Percentiles rank a stretch among this genome's conserved stretches.
These are phyloP conservation scores for Porites australiensis DNA, from an alignment of 64 coral and sea anemone genomes.

Conservation along the genomic window DNA sequence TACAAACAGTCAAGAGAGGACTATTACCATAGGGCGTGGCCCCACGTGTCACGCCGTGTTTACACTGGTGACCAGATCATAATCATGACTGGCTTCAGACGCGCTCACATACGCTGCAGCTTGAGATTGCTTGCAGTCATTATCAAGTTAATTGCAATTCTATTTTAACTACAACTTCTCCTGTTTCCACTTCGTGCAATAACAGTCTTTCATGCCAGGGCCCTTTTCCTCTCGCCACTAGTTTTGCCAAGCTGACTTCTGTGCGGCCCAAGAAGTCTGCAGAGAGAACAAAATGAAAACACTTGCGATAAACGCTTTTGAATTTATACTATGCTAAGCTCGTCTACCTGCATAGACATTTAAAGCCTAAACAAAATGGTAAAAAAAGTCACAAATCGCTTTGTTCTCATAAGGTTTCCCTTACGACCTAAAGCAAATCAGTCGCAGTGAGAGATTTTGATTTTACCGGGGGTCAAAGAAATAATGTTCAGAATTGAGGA, in stretches of 20 bases:
- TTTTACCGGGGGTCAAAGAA: too few relatives aligned
- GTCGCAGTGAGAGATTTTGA: too few relatives aligned
- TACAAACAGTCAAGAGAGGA: background rate
- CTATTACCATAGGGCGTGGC: background rate
- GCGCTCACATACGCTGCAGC: background rate
- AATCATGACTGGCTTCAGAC: background rate
- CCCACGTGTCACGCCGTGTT: background rate
- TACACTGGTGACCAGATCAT: background rate
- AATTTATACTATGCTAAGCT: too few relatives aligned
- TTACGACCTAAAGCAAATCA: too few relatives aligned
- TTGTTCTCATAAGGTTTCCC: too few relatives aligned
- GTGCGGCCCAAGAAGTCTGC: conserved; percentile 98
- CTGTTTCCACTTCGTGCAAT: conserved; percentile 89
- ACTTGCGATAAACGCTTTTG: background rate
- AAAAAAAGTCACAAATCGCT: too few relatives aligned
- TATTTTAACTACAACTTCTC: conserved; percentile 87
- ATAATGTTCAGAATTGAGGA: too few relatives aligned
- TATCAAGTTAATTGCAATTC: conserved; percentile 64
- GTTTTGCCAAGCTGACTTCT: conserved; percentile 85
- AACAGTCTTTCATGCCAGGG: conserved; percentile 90
- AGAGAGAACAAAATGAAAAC: background rate
- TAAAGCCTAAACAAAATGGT: too few relatives aligned
- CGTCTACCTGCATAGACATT: too few relatives aligned
- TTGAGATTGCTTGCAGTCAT: background rate
- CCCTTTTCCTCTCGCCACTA: conserved; percentile 80